A percentile compares a stretch with the other conserved stretches of the same genome.
phyloP scores from a whole-genome alignment of 2,888 invertebrate species.

The Eurytoma adleriae region DNA sequence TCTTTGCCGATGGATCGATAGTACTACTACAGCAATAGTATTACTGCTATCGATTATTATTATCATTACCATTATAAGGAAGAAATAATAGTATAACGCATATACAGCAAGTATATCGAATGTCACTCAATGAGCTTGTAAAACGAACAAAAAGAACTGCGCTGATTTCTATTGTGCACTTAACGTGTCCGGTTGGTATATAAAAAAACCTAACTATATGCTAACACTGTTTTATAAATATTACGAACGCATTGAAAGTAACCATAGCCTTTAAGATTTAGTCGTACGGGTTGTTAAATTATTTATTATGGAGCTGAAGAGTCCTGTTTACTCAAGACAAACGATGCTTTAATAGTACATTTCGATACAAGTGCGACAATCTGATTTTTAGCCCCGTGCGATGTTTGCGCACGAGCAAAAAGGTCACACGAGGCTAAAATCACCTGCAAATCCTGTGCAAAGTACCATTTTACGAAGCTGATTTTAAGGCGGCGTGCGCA shows the following conservation, averaged over 20 bases:
- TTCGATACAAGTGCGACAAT: no score
- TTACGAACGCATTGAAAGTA: slow-evolving; percentile 46
- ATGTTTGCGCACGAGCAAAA: no score
- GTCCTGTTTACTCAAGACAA: no score
- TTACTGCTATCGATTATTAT: slow-evolving; percentile 15
- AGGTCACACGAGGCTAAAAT: no score
- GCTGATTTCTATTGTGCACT: slow-evolving; percentile 1
- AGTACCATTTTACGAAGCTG: no score
- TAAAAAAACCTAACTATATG: background rate
- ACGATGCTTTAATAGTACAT: no score
- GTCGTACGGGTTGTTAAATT: slow-evolving; percentile 21
- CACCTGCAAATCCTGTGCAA: no score
- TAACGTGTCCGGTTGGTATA: background rate
- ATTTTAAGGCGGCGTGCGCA: no score
- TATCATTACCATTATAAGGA: slow-evolving; percentile 8
- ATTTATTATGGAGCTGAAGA: slow-evolving; percentile 1
- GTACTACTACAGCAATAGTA: slow-evolving; percentile 3
- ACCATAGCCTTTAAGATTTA: slow-evolving; percentile 25
- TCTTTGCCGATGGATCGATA: slow-evolving; percentile 13
- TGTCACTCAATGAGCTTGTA: slow-evolving; percentile 53
- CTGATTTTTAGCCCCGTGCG: no score
- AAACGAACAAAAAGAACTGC: slow-evolving; percentile 20
- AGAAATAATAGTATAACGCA: slow-evolving; percentile 22
- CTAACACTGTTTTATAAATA: slow-evolving; percentile 43
- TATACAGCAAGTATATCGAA: slow-evolving; percentile 45